Percentiles rank a stretch among this genome's conserved stretches.
Evolutionary conservation across 2,113 vertebrate species (phyloP).

Genomic region (Plotosus lineatus): DNA sequence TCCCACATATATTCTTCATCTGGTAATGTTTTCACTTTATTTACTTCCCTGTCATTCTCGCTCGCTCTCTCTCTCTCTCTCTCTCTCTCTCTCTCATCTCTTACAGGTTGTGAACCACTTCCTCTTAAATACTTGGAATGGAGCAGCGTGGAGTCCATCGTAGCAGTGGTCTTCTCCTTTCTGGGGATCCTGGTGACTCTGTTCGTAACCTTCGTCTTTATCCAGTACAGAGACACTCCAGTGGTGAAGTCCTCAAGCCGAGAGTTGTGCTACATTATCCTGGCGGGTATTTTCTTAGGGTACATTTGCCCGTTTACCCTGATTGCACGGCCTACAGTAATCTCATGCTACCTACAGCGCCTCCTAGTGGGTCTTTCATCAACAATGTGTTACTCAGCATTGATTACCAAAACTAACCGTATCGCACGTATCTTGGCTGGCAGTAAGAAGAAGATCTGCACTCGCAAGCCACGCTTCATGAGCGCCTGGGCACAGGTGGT

Average conservation of each 20-base stretch:
- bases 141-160: conserved; percentile 93
- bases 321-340: conserved; percentile 87
- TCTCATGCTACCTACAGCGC: conserved; percentile 94
- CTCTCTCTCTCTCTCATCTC: conserved; percentile 57
- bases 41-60: neutral
- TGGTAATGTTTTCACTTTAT: neutral
- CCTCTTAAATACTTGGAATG: conserved; percentile 90
- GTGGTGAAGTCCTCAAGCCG: conserved; percentile 98
- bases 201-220: conserved; percentile 97
- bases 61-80: neutral
- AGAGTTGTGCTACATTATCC: conserved; percentile 97
- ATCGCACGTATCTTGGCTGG: conserved; percentile 97
- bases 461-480: conserved; percentile 95
- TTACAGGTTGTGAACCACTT: conserved; percentile 85
- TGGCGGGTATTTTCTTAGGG: conserved; percentile 94
- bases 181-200: conserved; percentile 94
- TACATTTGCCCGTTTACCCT: conserved; percentile 97
- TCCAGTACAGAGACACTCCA: conserved; percentile 95
- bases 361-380: conserved; percentile 94
- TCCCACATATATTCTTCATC: neutral
- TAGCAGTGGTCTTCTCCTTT: conserved; percentile 95
- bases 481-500: conserved; percentile 96
- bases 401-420: conserved; percentile 98
- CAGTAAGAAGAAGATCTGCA: conserved; percentile 99
- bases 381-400: conserved; percentile 96